Conservation (phyloP, 2,797 vertebrate genomes). For the Sciurus carolinensis region DNA sequence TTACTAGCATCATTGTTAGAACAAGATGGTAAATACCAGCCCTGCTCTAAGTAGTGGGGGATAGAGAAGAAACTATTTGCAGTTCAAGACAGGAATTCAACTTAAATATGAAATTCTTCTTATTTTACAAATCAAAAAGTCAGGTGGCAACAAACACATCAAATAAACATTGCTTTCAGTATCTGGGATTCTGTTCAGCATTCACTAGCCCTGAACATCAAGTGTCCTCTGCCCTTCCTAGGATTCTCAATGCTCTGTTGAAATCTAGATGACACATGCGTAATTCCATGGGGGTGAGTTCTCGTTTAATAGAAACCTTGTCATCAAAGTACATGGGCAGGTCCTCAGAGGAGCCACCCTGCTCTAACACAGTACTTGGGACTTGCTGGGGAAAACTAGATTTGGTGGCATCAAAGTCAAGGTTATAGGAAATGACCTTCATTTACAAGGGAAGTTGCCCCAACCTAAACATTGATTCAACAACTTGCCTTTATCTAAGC, state of each 20-base stretch:
- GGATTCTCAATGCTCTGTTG: not conserved
- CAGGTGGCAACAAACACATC: slow-evolving; percentile 48
- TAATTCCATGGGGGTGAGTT: not conserved
- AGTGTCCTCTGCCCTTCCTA: not conserved
- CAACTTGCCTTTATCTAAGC: not conserved
- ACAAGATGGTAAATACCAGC: slow-evolving; percentile 72
- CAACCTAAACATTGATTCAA: not conserved
- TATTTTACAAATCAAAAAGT: slow-evolving; percentile 72
- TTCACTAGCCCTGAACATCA: slow-evolving; percentile 34
- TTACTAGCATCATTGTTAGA: slow-evolving; percentile 80
- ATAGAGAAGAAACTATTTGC: slow-evolving; percentile 17
- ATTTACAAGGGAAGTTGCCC: not conserved
- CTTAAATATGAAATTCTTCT: slow-evolving; percentile 52
- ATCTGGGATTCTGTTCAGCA: slow-evolving; percentile 8
- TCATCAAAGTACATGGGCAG: not conserved
- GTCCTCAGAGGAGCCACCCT: not conserved
- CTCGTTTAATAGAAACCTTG: slow-evolving; percentile 39
- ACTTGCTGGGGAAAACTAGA: not conserved
- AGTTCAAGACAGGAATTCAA: slow-evolving; percentile 58
- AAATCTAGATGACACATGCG: not conserved
- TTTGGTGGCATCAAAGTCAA: slow-evolving; percentile 17
- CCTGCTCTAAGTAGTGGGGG: slow-evolving; percentile 66
- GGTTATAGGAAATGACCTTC: slow-evolving; percentile 51
- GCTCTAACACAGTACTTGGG: not conserved
- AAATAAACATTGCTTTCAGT: slow-evolving; percentile 65